Evolutionary conservation across 2,113 vertebrate genomes (phyloP), one percentile per base, ranked within the genome.

Genomic region (Probosciger aterrimus): DNA sequence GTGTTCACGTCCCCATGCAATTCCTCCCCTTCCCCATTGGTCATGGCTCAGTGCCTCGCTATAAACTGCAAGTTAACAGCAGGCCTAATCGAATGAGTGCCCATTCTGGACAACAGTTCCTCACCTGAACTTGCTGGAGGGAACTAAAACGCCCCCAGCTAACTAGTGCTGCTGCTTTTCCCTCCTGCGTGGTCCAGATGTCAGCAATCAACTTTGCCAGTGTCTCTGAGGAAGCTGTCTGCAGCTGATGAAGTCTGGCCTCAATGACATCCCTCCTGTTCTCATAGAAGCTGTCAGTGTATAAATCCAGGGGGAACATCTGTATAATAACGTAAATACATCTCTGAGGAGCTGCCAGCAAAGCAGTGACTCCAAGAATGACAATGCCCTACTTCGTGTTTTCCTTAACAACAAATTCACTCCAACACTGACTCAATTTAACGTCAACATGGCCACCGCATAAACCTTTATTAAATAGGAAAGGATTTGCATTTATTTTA

Each of bases 91-190:
- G 31, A 31, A 30, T 10, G 28, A 9, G 18, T 10, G 14, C 24
- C 41, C 19, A 1, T 25, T 30, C 41, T 59, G 8, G 20, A 17
- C 18, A n/a, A 16, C 14, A 73, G 33, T n/a, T 28, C 37, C 75
- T 70, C 92, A 99, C 99, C 99, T 99, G 99, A 6, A 98, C 99
- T 90, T 99, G 99, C 84, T 99, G 98, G 62, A 99, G 98, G 39
- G 99, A 99, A 63, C 86, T 59, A 85, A 99, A 99, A 28, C 98
- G 98, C 19, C 98, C 99, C 99, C 99, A 99, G 98, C 79, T 98
- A 79, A 99, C 97, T 6, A 99, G 60, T 7, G 98, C 97, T 53
- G 98, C 98, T 44, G 97, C 97, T 96, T 98, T 98, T 30, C 98
- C 99, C 88, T 98, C 97, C 93, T 99, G 99, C 33, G 97, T 62